phyloP scores from a whole-genome alignment of 1,140 invertebrate genomes.

The Hestina assimilis region DNA sequence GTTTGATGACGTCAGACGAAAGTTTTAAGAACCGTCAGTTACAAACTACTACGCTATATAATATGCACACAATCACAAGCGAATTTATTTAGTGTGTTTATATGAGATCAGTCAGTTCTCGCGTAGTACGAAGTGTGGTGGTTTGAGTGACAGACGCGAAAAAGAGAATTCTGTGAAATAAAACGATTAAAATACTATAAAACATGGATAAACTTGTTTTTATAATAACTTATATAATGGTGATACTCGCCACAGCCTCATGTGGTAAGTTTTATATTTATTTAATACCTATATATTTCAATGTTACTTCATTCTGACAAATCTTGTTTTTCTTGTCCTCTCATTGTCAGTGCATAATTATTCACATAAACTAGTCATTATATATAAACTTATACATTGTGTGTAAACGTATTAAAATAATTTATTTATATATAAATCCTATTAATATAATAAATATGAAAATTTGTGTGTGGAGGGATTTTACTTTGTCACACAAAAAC shows the following conservation, averaged over 20 bases:
- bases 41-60: too few relatives aligned
- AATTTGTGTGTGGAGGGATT: too few relatives aligned
- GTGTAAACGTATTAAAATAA: not conserved
- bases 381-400: not conserved
- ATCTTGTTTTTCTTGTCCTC: constrained; percentile 2
- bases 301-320: constrained; percentile 1
- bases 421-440: not conserved
- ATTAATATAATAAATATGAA: not conserved
- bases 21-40: too few relatives aligned
- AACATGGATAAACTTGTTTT: not conserved
- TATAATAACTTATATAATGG: not conserved
- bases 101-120: constrained; percentile 13
- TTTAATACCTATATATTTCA: constrained; percentile 2
- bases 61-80: too few relatives aligned
- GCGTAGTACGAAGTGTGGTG: constrained; percentile 6
- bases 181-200: not conserved
- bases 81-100: too few relatives aligned
- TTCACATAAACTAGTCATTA: not conserved
- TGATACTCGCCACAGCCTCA: not conserved
- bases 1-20: too few relatives aligned
- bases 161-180: not conserved
- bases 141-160: constrained; percentile 5
- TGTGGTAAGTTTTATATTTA: constrained; percentile 3
- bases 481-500: too few relatives aligned
- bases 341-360: not conserved